Conservation (phyloP, 1,140 invertebrate genomes). For the Drosophila tani region DNA sequence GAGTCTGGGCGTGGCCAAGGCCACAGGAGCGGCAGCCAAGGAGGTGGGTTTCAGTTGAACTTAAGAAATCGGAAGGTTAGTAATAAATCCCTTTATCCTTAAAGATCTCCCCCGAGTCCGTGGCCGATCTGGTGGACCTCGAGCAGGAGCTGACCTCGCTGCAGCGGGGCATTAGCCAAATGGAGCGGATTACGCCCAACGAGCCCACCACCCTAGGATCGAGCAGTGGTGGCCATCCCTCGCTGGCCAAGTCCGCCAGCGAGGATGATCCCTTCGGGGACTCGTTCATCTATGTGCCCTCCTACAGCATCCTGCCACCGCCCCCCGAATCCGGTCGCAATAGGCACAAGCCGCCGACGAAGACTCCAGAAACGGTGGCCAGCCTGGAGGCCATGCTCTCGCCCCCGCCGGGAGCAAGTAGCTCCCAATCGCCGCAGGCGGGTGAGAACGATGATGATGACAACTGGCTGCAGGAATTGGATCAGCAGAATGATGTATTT, state of each 20-base stretch:
- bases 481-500: slow-evolving; percentile 80
- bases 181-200: slow-evolving; percentile 93
- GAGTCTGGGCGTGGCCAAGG: slow-evolving; percentile 66
- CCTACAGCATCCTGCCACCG: slow-evolving; percentile 88
- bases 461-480: slow-evolving; percentile 76
- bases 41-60: slow-evolving; percentile 46
- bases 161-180: slow-evolving; percentile 94
- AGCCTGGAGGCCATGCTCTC: slow-evolving; percentile 68
- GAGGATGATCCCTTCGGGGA: slow-evolving; percentile 92
- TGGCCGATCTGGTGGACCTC: slow-evolving; percentile 95
- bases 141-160: slow-evolving; percentile 96
- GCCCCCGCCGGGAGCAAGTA: slow-evolving; percentile 33
- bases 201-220: slow-evolving; percentile 78
- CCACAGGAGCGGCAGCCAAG: slow-evolving; percentile 65
- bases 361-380: slow-evolving; percentile 44
- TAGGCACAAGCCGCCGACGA: slow-evolving; percentile 72
- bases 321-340: slow-evolving; percentile 86
- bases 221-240: slow-evolving; percentile 59
- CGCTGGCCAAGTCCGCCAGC: slow-evolving; percentile 70
- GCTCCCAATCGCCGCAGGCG: slow-evolving; percentile 44
- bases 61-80: not conserved
- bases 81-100: not conserved
- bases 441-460: slow-evolving; percentile 74
- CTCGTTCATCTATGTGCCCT: slow-evolving; percentile 90
- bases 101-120: slow-evolving; percentile 85